These are phyloP conservation scores for Gonocerus acuteangulatus DNA, from an alignment of 2,888 invertebrate species.

Conservation along the genomic window DNA sequence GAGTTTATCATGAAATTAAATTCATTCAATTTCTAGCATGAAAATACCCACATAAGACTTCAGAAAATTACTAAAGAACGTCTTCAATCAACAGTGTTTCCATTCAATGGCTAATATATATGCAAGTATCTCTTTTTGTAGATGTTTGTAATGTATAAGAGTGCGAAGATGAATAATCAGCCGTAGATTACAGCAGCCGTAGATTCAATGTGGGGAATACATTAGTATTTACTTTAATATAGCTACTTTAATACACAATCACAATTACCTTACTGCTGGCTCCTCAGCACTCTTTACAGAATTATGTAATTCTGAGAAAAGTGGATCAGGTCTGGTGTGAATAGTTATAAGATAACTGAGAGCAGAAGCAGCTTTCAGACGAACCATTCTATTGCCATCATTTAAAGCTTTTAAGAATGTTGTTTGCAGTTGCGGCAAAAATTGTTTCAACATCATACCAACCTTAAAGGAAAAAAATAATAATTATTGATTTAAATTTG, in stretches of 20 bases:
- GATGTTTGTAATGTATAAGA: too few relatives aligned
- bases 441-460: constrained; percentile 90
- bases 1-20: too few relatives aligned
- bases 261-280: constrained; percentile 56
- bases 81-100: too few relatives aligned
- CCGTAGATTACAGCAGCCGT: too few relatives aligned
- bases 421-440: constrained; percentile 95
- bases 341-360: constrained; percentile 81
- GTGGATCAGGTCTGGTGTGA: constrained; percentile 84
- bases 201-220: neutral
- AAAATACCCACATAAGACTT: too few relatives aligned
- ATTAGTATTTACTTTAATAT: too few relatives aligned
- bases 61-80: too few relatives aligned
- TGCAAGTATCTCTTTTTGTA: too few relatives aligned
- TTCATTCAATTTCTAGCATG: too few relatives aligned
- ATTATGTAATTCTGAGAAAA: constrained; percentile 87
- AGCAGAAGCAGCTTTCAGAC: constrained; percentile 82
- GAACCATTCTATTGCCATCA: constrained; percentile 78
- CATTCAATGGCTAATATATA: too few relatives aligned
- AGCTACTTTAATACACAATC: too few relatives aligned
- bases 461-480: constrained; percentile 54
- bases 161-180: too few relatives aligned
- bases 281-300: constrained; percentile 79
- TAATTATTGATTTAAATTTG: neutral
- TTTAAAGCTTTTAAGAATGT: constrained; percentile 93